A percentile compares a stretch with the other conserved stretches of the same genome.
phyloP scores from a whole-genome alignment of 2,797 vertebrate genomes.

The Menidia menidia region DNA sequence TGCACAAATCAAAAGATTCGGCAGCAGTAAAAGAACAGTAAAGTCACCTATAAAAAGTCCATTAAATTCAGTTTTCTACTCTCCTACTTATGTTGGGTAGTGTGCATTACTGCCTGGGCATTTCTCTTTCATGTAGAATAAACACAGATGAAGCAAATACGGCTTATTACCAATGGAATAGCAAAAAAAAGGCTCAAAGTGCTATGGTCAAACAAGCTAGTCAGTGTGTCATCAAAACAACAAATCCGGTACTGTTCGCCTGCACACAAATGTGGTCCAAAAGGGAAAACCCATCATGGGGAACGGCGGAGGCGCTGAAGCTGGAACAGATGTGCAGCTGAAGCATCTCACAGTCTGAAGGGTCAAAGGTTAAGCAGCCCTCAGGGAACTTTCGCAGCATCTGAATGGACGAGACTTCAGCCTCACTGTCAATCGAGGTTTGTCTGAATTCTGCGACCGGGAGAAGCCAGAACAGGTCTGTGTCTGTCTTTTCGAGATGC shows the following conservation, averaged over 20 bases:
- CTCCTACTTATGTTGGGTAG: not conserved
- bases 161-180: not conserved
- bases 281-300: not conserved
- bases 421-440: too few species aligned
- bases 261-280: not conserved
- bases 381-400: not conserved
- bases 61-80: not conserved
- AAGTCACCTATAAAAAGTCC: not conserved
- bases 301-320: too few species aligned
- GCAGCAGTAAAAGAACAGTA: conserved; percentile 15
- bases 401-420: not conserved
- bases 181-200: not conserved
- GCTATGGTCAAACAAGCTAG: not conserved
- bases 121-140: not conserved
- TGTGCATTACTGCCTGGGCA: not conserved
- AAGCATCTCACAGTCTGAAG: conserved; percentile 2
- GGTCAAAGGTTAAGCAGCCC: not conserved
- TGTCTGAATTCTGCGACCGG: too few species aligned
- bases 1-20: conserved; percentile 35
- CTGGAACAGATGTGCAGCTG: not conserved
- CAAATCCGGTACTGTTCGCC: not conserved
- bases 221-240: not conserved
- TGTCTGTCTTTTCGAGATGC: too few species aligned
- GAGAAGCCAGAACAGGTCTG: too few species aligned
- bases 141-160: not conserved